Conservation (phyloP, 1,140 invertebrate genomes). For the Liolophura sinensis region DNA sequence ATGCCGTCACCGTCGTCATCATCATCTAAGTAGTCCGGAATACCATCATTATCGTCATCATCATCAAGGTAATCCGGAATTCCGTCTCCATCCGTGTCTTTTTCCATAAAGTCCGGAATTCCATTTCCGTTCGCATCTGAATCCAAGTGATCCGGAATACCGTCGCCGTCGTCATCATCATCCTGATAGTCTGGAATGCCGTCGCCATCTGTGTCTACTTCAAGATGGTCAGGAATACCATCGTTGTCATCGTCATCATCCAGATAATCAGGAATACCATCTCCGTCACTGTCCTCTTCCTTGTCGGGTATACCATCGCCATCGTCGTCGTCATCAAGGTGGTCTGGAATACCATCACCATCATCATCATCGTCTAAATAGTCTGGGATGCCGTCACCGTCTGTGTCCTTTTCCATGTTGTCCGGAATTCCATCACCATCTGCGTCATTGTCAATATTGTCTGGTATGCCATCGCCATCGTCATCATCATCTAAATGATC, state of each 20-base stretch:
- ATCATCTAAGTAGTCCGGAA: slow-evolving; percentile 38
- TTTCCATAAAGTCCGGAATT: slow-evolving; percentile 38
- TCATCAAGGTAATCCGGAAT: slow-evolving; percentile 26
- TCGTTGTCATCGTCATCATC: slow-evolving; percentile 42
- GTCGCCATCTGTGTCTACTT: slow-evolving; percentile 41
- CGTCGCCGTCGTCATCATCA: slow-evolving; percentile 36
- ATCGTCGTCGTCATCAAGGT: slow-evolving; percentile 39
- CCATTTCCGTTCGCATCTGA: slow-evolving; percentile 41
- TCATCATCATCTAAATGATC: slow-evolving; percentile 51
- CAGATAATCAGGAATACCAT: slow-evolving; percentile 40
- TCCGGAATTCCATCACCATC: slow-evolving; percentile 46
- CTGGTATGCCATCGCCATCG: slow-evolving; percentile 52
- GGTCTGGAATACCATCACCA: slow-evolving; percentile 42
- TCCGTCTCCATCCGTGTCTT: slow-evolving; percentile 38
- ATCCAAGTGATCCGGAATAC: slow-evolving; percentile 31
- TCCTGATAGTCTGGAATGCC: slow-evolving; percentile 44
- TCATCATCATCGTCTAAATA: slow-evolving; percentile 33
- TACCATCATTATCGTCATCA: slow-evolving; percentile 44
- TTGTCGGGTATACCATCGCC: slow-evolving; percentile 41
- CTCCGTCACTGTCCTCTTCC: slow-evolving; percentile 35
- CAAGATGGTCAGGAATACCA: slow-evolving; percentile 44
- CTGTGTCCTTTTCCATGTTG: slow-evolving; percentile 33
- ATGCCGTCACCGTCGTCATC: slow-evolving; percentile 39
- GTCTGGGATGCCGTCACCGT: slow-evolving; percentile 41
- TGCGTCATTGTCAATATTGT: slow-evolving; percentile 41